phyloP scores from a whole-genome alignment of 2,888 invertebrate genomes.

The Sthenelais limicola region DNA sequence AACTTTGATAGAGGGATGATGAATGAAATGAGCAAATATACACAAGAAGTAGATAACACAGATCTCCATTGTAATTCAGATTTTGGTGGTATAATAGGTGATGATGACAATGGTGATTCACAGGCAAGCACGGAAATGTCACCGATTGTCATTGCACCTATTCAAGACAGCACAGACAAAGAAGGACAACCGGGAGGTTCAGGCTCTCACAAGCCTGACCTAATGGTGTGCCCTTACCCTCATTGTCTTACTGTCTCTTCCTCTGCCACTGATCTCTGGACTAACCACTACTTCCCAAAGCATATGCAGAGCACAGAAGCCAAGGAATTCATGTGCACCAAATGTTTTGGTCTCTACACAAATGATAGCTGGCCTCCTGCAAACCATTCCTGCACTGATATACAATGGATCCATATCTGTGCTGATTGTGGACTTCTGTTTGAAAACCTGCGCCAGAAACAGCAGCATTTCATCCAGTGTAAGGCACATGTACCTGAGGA shows the following conservation, averaged over 20 bases:
- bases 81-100: too few species aligned
- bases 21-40: too few species aligned
- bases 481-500: neutral
- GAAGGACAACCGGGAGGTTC: too few species aligned
- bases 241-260: constrained; percentile 10
- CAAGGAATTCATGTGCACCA: constrained; percentile 18
- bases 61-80: too few species aligned
- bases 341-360: neutral
- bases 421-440: constrained; percentile 14
- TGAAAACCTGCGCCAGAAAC: neutral
- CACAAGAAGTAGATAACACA: too few species aligned
- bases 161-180: constrained; percentile 5
- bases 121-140: too few species aligned
- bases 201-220: neutral
- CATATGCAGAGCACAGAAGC: neutral
- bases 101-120: too few species aligned
- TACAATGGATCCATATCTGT: constrained; percentile 14
- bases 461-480: constrained; percentile 19
- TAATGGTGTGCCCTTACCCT: neutral
- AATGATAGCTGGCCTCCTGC: constrained; percentile 20
- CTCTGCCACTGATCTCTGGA: constrained; percentile 27
- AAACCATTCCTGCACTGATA: constrained; percentile 13
- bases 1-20: too few species aligned
- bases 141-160: constrained; percentile 19
- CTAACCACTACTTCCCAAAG: constrained; percentile 24